phyloP scores from a whole-genome alignment of 2,797 vertebrate species.

The Spea hammondii region DNA sequence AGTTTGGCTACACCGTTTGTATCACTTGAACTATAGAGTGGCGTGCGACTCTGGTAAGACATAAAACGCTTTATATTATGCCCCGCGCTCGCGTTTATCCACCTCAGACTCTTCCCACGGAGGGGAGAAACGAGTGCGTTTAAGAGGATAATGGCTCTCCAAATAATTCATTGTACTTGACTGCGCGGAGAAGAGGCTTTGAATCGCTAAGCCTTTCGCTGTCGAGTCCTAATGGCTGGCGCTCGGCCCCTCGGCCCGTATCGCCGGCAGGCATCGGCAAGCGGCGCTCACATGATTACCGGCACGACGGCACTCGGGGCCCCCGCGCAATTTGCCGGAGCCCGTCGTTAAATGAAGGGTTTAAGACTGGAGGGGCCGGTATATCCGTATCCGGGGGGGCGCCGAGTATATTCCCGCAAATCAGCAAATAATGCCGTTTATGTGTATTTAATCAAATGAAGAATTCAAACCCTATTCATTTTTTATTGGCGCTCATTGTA shows the following conservation, averaged over 20 bases:
- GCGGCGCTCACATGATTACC: background rate
- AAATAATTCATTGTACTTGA: constrained; percentile 53
- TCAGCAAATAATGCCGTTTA: too few species aligned
- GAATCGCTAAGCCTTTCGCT: constrained; percentile 45
- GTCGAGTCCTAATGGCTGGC: constrained; percentile 34
- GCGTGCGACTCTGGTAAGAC: too few species aligned
- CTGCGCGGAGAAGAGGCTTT: constrained; percentile 52
- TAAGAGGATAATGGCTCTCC: constrained; percentile 45
- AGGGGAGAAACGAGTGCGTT: constrained; percentile 41
- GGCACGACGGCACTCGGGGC: background rate
- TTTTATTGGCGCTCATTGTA: too few species aligned
- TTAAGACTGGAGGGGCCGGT: background rate
- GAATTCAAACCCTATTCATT: too few species aligned
- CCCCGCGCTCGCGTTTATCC: background rate
- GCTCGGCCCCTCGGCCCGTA: constrained; percentile 9
- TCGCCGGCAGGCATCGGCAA: background rate
- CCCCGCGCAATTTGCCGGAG: background rate
- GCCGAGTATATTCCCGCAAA: too few species aligned
- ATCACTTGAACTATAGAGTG: too few species aligned
- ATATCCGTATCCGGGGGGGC: too few species aligned
- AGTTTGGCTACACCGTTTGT: too few species aligned
- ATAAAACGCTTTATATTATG: too few species aligned
- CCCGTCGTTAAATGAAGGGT: background rate
- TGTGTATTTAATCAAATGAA: too few species aligned
- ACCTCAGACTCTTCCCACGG: background rate